Evolutionary conservation across 2,888 invertebrate species (phyloP).

Genomic region (Diploptera punctata): DNA sequence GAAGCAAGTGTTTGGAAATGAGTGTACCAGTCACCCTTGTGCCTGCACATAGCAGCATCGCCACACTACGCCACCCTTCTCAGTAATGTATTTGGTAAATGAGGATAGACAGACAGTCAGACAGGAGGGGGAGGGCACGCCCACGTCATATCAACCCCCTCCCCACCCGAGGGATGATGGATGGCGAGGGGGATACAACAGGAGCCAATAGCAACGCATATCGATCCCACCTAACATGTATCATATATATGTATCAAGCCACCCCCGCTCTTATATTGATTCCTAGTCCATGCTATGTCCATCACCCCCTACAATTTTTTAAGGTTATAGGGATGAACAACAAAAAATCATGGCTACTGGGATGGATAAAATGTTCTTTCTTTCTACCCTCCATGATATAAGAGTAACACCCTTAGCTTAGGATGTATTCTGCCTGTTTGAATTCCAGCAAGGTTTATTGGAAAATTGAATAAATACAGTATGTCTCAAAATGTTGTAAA

Average conservation of each 20-base stretch:
- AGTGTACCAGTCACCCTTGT: constrained; percentile 1
- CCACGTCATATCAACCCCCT: constrained; percentile 26
- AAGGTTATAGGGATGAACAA: constrained; percentile 8
- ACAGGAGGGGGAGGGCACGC: not conserved
- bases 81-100: constrained; percentile 31
- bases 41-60: constrained; percentile 11
- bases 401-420: constrained; percentile 15
- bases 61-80: constrained; percentile 15
- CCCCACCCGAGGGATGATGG: constrained; percentile 22
- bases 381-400: constrained; percentile 10
- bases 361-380: constrained; percentile 24
- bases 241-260: constrained; percentile 27
- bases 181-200: not conserved
- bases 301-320: constrained; percentile 8
- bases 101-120: constrained; percentile 25
- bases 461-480: constrained; percentile 22
- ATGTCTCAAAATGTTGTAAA: not conserved
- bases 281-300: constrained; percentile 24
- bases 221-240: constrained; percentile 27
- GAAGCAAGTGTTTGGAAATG: no score
- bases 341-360: constrained; percentile 28
- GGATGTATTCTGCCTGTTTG: constrained; percentile 18
- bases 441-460: constrained; percentile 10
- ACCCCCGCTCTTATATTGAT: constrained; percentile 26
- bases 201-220: constrained; percentile 30